Evolutionary conservation across 53 echinoderm and acorn worm species (phyloP), one percentile per base, ranked within the genome.

Genomic region (Apostichopus leukothele): DNA sequence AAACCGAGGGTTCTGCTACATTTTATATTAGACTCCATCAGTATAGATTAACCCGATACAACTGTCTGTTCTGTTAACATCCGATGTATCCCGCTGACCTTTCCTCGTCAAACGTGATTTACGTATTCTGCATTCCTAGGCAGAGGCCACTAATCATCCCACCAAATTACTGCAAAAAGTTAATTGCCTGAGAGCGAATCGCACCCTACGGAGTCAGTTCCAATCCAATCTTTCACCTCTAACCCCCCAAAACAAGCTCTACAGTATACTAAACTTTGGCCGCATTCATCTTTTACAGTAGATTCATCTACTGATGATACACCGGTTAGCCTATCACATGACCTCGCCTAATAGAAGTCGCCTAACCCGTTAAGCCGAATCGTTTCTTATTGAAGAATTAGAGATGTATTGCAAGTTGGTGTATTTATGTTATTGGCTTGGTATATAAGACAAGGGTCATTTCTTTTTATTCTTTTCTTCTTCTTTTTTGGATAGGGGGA

Each of bases 101-200:
- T 81, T 81, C 59, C 21, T 81, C 81, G 20, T 81, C 59, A 22
- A 39, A 22, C 16, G 81, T 81, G 54, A 81, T 81, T 81, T 59
- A 59, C 54, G 55, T 59, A 81, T 14, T 81, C 81, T 9, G 23
- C 81, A 81, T 81, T 81, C 81, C 81, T 57, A 9, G 19, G 9
- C 22, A 9, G 81, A 60, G 81, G 81, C 81, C 81, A 25, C 81
- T 81, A 81, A 81, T 81, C 59, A 81, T 81, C 54, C 81, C 81
- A 13, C 20, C 81, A 81, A 81, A 81, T 81, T 81, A 81, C 81
- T 10, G 21, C 19, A 79, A 81, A 81, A 81, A 81, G 6, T 81
- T 59, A 81, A 81, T 81, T 22, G 55, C 20, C 81, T 81, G 81
- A 54, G 9, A 81, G 53, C 57, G 55, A 81, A 59, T 59, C 55